phyloP scores from a whole-genome alignment of 2,888 invertebrate species.

The Cepaea hortensis region DNA sequence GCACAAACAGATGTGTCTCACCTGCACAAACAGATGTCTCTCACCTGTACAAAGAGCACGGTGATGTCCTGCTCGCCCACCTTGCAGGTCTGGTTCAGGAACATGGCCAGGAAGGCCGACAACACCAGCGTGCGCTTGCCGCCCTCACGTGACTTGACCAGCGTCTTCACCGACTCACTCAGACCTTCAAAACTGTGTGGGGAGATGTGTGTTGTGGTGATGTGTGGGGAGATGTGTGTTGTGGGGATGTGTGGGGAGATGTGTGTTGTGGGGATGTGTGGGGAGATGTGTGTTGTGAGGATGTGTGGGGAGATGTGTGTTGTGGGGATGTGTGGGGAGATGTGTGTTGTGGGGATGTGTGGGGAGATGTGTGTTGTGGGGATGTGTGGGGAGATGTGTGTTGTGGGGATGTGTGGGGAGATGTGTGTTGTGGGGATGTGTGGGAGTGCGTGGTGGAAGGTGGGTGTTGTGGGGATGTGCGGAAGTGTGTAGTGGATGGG shows the following conservation, averaged over 20 bases:
- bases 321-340: background rate
- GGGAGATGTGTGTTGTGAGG: too few relatives aligned
- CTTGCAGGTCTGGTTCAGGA: conserved; percentile 63
- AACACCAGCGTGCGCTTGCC: conserved; percentile 48
- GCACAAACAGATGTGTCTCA: background rate
- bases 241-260: background rate
- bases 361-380: background rate
- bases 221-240: too few relatives aligned
- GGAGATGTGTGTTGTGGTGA: background rate
- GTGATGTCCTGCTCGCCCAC: conserved; percentile 75
- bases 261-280: background rate
- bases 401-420: background rate
- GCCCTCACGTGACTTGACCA: conserved; percentile 40
- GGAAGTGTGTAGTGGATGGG: background rate
- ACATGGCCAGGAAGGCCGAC: conserved; percentile 46
- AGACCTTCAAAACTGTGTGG: conserved; percentile 43
- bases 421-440: background rate
- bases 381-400: background rate
- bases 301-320: background rate
- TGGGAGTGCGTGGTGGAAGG: background rate
- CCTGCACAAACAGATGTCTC: background rate
- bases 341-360: conserved; percentile 8
- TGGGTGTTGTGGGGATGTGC: background rate
- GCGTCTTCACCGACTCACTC: conserved; percentile 40
- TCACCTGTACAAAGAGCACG: conserved; percentile 67